Evolutionary conservation across 2,113 vertebrate species (phyloP).

Genomic region (Laterallus jamaicensis): DNA sequence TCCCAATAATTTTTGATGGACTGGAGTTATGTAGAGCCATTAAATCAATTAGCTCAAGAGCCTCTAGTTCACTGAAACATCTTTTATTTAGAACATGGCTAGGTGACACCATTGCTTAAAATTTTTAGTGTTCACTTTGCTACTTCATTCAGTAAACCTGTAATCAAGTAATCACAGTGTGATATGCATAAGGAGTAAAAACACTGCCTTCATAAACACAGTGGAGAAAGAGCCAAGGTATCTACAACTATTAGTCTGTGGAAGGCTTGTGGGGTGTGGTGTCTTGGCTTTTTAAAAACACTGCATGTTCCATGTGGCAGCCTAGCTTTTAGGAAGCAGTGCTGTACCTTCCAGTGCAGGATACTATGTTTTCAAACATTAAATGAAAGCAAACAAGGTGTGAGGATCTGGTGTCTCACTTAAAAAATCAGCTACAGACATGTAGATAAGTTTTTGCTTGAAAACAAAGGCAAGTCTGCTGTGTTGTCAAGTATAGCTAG

Average conservation of each 20-base stretch:
- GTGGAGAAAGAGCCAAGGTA: neutral
- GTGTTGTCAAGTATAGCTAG: conserved; percentile 64
- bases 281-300: neutral
- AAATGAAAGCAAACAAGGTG: neutral
- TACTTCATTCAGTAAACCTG: neutral
- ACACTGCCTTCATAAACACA: neutral
- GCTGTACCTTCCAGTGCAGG: conserved; percentile 12
- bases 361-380: conserved; percentile 20
- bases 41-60: conserved; percentile 2
- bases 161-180: neutral
- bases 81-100: neutral
- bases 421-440: neutral
- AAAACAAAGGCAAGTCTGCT: conserved; percentile 29
- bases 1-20: neutral
- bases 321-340: neutral
- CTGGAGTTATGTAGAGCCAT: neutral
- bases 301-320: neutral
- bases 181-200: neutral
- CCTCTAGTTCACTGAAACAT: neutral
- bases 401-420: conserved; percentile 11
- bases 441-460: conserved; percentile 48
- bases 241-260: neutral
- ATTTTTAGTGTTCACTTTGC: neutral
- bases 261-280: neutral
- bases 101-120: neutral